Base-by-base conservation (phyloP, 2,113 vertebrate species). In the Cephalopholis sonnerati region DNA sequence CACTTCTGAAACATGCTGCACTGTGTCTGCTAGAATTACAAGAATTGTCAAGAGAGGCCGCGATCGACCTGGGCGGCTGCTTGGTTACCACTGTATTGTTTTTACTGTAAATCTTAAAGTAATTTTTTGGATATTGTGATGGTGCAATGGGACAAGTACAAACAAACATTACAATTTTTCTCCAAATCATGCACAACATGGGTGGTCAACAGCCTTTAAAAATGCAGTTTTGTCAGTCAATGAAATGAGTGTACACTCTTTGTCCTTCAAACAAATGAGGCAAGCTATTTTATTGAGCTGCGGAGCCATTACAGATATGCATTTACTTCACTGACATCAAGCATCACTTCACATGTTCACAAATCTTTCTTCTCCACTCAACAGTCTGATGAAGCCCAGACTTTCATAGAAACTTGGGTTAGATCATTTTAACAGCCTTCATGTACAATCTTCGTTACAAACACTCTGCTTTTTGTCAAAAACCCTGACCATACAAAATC, bases 401-500 rank as follows among this genome's bases (percentile, higher is more conserved):
- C 7, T 32, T 29, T 24, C 9, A 55, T 5, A 25, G 15, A 59
- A 57, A 63, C 44, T n/a, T 71, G 59, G 15, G 25, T 66, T 41
- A 46, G 20, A 25, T 81, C n/a, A 61, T 64, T 29, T 51, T 6
- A 75, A 78, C 20, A 24, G 1, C 16, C 11, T 7, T 29, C 41
- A 10, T 44, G 41, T 12, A 44, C 6, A 70, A 16, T 68, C 44
- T 46, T 18, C 22, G 7, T 25, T 62, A 66, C 20, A 80, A 77
- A 69, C 48, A 63, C 51, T 24, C 25, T 20, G 46, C 39, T 75
- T 57, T 66, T 11, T 53, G 12, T 75, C 44, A 74, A n/a, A 64
- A 83, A 50, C 5, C 7, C 15, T 29, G 27, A 32, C 22, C 11
- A 59, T 25, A 59, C 59, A 71, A 90, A 77, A 69, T 63, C 81